Evolutionary conservation across 2,113 vertebrate species (phyloP).

Genomic region (Pandion haliaetus): DNA sequence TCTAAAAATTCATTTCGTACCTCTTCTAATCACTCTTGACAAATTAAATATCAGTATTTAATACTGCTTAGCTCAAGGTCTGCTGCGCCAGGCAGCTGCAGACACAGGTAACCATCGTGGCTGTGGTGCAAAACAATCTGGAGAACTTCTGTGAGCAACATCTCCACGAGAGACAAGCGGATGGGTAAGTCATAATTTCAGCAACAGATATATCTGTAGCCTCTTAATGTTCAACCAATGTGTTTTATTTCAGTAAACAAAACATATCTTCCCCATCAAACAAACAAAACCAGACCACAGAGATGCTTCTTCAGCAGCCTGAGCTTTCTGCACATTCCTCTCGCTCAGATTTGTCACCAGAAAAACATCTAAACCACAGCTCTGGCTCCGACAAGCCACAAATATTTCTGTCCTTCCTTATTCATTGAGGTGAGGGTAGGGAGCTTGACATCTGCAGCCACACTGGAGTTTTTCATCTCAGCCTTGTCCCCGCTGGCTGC

Average conservation of each 20-base stretch:
- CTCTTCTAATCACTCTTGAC: not conserved
- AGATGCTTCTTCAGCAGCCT: not conserved
- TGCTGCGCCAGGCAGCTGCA: not conserved
- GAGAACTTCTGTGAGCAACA: not conserved
- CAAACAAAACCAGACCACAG: not conserved
- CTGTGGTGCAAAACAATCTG: not conserved
- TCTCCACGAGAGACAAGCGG: not conserved
- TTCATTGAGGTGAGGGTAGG: not conserved
- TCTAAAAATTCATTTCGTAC: not conserved
- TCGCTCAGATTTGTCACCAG: not conserved
- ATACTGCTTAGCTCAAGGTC: not conserved
- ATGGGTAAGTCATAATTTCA: not conserved
- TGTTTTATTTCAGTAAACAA: not conserved
- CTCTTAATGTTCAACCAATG: not conserved
- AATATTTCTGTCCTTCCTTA: not conserved
- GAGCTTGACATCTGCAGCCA: not conserved
- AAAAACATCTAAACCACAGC: not conserved
- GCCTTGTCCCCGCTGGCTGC: not conserved
- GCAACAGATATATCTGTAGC: not conserved
- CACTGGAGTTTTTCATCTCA: accelerated
- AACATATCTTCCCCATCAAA: not conserved
- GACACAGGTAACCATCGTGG: not conserved
- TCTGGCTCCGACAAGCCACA: not conserved
- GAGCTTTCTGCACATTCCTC: not conserved
- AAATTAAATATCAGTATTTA: not conserved